Evolutionary conservation across 1,140 invertebrate species (phyloP).

Genomic region (Episyrphus balteatus): DNA sequence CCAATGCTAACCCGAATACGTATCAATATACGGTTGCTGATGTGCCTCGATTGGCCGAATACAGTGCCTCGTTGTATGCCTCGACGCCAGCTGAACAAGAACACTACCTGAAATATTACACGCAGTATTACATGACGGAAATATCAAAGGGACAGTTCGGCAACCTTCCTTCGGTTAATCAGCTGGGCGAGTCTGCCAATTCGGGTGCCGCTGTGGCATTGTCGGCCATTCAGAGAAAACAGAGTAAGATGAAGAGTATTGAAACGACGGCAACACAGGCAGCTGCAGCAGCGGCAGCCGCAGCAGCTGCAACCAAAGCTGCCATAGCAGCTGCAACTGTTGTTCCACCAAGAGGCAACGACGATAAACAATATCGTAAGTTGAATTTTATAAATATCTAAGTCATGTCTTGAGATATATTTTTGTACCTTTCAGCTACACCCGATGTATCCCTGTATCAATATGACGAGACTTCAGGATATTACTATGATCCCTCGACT

Average conservation of each 20-base stretch:
- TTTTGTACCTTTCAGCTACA: conserved; percentile 40
- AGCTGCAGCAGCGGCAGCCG: conserved; percentile 27
- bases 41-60: conserved; percentile 63
- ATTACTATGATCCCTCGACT: conserved; percentile 90
- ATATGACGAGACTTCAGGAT: conserved; percentile 91
- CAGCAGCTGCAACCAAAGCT: conserved; percentile 23
- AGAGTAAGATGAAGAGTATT: conserved; percentile 30
- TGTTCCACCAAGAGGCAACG: conserved; percentile 42
- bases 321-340: conserved; percentile 21
- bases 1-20: conserved; percentile 11
- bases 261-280: conserved; percentile 26
- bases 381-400: conserved; percentile 9
- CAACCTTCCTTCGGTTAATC: conserved; percentile 27
- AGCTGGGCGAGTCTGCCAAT: conserved; percentile 53
- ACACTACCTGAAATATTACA: conserved; percentile 67
- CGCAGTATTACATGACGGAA: conserved; percentile 67
- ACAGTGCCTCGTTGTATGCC: conserved; percentile 66
- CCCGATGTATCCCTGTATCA: conserved; percentile 88
- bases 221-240: conserved; percentile 57
- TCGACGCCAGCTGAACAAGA: conserved; percentile 61
- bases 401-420: not conserved
- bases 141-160: conserved; percentile 48
- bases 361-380: conserved; percentile 57
- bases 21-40: conserved; percentile 51
- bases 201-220: conserved; percentile 83